Percentiles rank a stretch among this genome's conserved stretches.
Evolutionary conservation across 2,888 invertebrate genomes (phyloP).

Genomic region (Smittia aterrima): DNA sequence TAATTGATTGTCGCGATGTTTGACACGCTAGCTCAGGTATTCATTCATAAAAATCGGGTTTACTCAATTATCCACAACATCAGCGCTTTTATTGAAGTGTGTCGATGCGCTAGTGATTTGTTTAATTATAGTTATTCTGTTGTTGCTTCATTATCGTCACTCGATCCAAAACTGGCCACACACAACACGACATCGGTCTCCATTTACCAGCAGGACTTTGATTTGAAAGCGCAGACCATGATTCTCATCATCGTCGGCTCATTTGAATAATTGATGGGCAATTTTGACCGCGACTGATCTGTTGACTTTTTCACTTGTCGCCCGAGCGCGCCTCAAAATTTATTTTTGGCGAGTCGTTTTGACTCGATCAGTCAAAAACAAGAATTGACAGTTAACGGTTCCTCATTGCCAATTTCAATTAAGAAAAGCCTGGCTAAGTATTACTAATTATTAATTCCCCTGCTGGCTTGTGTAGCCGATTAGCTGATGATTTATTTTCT

Average conservation of each 20-base stretch:
- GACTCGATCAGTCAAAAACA: neutral
- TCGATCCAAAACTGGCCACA: neutral
- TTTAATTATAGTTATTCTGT: neutral
- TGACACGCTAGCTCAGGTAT: neutral
- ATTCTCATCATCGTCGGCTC: neutral
- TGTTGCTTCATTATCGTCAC: neutral
- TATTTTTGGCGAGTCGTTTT: neutral
- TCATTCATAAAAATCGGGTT: neutral
- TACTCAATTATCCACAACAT: neutral
- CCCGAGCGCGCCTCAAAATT: neutral
- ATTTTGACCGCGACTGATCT: neutral
- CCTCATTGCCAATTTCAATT: slow-evolving; percentile 4
- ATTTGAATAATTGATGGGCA: neutral
- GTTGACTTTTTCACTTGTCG: neutral
- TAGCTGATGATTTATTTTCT: neutral
- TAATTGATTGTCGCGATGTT: neutral
- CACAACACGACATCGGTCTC: neutral
- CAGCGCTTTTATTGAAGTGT: neutral
- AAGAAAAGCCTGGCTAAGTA: neutral
- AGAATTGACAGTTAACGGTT: neutral
- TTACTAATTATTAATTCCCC: neutral
- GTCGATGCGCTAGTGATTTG: neutral
- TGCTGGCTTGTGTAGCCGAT: neutral
- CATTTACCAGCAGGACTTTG: too few relatives aligned
- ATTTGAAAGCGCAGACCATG: too few relatives aligned